Base-by-base conservation (phyloP, 1,140 invertebrate species). In the Dinothrombium tinctorium region DNA sequence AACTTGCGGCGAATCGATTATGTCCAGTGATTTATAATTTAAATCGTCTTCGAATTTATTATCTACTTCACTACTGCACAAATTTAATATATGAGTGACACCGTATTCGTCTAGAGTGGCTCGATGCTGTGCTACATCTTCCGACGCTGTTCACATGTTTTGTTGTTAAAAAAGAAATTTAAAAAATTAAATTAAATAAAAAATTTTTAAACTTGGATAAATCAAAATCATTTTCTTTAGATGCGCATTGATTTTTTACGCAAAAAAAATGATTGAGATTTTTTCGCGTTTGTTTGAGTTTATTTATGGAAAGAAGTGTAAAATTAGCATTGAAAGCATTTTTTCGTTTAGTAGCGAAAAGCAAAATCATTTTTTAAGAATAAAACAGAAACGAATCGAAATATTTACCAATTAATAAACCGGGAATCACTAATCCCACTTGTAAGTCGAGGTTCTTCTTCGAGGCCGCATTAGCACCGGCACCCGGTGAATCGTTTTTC, bases 41-140 rank as follows among this genome's bases (percentile, higher is more conserved):
- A 60, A 54, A 17, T 60, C 44, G 22, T 53, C 50, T 15, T 49
- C 49, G 41, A 58, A 61, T 8, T 45, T 47, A 31, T 55, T 56
- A 20, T 41, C 17, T 33, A 52, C 53, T 44, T 43, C 54, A 19
- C 55, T 32, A 23, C 9, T 51, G 5, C 55, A 59, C 1, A 59
- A 36, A 55, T 58, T 50, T 9, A 89, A 55, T 37, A 87, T 68
- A 54, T 74, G 65, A 31, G 64, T 68, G 31, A 87, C 71, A 22
- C 66, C 55, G 53, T 69, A 64, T 38, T 58, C 37, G n/a, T 59
- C 42, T 23, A 86, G 57, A 23, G 77, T 60, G 33, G 64, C 57
- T 19, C 56, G 39, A 31, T 67, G 61, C 25, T 53, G 60, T 23
- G 70, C 69, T 45, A 79, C 76, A 63, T 87, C 82, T 60, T 87